Conservation (phyloP, 2,113 vertebrate species). For the Polyodon spathula region DNA sequence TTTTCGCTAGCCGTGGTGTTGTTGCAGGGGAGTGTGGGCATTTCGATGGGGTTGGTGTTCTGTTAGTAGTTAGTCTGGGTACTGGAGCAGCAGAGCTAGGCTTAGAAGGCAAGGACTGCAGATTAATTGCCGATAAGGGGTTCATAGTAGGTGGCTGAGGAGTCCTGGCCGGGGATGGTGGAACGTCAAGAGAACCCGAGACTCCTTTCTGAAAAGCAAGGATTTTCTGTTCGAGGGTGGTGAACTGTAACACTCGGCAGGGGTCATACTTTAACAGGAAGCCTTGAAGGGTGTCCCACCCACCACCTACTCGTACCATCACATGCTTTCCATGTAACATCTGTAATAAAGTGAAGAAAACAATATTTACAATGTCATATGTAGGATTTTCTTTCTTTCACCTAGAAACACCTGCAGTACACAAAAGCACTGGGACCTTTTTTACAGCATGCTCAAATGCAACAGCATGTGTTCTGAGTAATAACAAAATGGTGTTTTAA, state of each 20-base stretch:
- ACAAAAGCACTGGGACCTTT: too few relatives aligned
- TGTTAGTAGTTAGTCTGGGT: conserved; percentile 21
- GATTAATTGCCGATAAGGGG: conserved; percentile 69
- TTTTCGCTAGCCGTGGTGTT: conserved; percentile 36
- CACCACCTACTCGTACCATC: conserved; percentile 96
- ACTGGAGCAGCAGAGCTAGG: conserved; percentile 14
- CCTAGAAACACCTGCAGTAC: too few relatives aligned
- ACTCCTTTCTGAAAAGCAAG: conserved; percentile 83
- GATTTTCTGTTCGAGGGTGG: conserved; percentile 93
- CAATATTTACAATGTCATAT: conserved; percentile 2
- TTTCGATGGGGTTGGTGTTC: conserved; percentile 37
- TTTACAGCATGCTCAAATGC: too few relatives aligned
- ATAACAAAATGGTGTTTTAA: too few relatives aligned
- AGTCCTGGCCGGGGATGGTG: conserved; percentile 26
- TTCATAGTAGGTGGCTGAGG: conserved; percentile 72
- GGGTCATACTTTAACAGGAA: conserved; percentile 93
- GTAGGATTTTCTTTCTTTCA: too few relatives aligned
- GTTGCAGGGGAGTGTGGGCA: conserved; percentile 41
- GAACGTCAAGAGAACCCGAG: conserved; percentile 38
- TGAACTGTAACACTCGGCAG: conserved; percentile 83
- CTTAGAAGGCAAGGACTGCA: conserved; percentile 55
- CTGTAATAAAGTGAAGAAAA: conserved; percentile 39
- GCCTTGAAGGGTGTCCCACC: conserved; percentile 94
- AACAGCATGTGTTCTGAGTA: too few relatives aligned
- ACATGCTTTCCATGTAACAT: conserved; percentile 97